Base-by-base conservation (phyloP, 2,797 vertebrate genomes). In the Macropodus opercularis region DNA sequence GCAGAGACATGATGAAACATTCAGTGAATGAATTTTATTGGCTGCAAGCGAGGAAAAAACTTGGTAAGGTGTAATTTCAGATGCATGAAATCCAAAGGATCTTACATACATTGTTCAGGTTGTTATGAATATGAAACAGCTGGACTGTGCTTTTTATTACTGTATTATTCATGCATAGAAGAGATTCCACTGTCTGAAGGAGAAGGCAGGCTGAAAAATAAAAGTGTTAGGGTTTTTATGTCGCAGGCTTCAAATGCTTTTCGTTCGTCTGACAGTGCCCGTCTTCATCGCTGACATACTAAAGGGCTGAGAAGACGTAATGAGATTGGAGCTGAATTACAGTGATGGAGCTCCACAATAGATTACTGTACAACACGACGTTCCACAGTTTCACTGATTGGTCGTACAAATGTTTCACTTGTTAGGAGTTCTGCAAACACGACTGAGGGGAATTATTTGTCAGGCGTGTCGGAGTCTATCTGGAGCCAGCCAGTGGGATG, bases 341-440 rank as follows among this genome's bases (percentile, higher is more conserved):
- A 87, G 88, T 80, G 83, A 87, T 66, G 72, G 67, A 75, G 79
- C 86, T 79, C 76, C 70, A 65, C 70, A 75, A 86, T 83, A 84
- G 84, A 89, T 92, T 89, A 90, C 68, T 34, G 67, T 65, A 86
- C 84, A 88, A 87, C 86, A 70, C 62, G 9, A 48, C 62, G 68
- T 83, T 89, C 85, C 84, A 86, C 81, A 75, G 72, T 77, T 81
- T 64, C 49, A 43, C 75, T 63, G 85, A 89, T 89, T 89, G 87
- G 84, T 63, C 64, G 72, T 77, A 81, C 84, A 88, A 85, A 90
- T 90, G 83, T 87, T 85, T 88, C 85, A 87, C 85, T 87, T 90
- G 86, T 89, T 86, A 84, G 67, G 72, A 50, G 12, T 82, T 80
- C 52, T 80, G 77, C 71, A 85, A 88, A 88, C 82, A 75, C 50